phyloP scores from a whole-genome alignment of 2,113 vertebrate species.

The Alethe diademata region DNA sequence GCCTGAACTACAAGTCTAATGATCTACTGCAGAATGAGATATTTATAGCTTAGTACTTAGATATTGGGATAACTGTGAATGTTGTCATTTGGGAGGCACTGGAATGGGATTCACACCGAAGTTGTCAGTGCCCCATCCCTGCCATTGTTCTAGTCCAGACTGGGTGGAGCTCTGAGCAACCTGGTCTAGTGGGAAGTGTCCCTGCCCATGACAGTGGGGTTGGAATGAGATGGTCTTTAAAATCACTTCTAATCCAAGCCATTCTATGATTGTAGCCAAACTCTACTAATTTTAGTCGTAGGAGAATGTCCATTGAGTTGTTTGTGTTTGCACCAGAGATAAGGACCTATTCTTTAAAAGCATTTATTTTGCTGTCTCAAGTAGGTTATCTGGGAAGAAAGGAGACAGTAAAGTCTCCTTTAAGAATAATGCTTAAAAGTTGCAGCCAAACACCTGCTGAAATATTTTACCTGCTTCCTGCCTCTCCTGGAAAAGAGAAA shows the following conservation, averaged over 20 bases:
- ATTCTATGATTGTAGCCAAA: not conserved
- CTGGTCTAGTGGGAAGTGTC: not conserved
- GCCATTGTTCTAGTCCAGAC: not conserved
- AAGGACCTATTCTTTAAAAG: not conserved
- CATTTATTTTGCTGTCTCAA: not conserved
- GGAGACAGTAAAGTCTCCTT: not conserved
- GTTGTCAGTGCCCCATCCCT: not conserved
- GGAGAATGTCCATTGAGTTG: not conserved
- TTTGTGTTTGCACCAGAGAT: not conserved
- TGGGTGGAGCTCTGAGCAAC: not conserved
- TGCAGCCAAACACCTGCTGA: not conserved
- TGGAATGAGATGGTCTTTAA: not conserved
- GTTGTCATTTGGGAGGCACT: not conserved
- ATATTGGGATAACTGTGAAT: not conserved
- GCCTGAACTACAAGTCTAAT: not conserved
- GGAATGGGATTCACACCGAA: not conserved
- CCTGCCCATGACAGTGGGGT: not conserved
- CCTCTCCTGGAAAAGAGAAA: not conserved
- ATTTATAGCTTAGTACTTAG: not conserved
- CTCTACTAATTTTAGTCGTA: not conserved
- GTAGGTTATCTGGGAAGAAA: not conserved
- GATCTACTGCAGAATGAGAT: not conserved
- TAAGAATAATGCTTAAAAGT: not conserved
- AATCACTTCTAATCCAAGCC: fast-evolving
- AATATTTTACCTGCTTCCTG: not conserved